Evolutionary conservation across 1,140 invertebrate species (phyloP), one percentile per base, ranked within the genome.

Genomic region (Odontomachus brunneus): DNA sequence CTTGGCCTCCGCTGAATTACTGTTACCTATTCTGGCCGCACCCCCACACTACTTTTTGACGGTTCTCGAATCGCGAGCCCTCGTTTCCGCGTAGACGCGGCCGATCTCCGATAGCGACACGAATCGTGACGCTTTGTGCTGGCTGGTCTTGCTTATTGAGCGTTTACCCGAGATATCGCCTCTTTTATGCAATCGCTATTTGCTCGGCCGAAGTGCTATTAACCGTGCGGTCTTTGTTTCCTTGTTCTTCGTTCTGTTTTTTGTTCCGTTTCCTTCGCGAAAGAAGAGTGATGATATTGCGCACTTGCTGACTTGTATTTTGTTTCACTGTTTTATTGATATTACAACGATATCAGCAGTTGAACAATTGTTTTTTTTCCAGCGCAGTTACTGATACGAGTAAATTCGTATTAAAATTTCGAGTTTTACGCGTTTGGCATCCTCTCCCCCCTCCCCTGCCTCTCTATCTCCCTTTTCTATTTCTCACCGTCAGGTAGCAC

Each of bases 1-100:
- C 86, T 76, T 74, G 69, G 84, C 76, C 80, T 53, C 76, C 29
- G 80, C 84, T 84, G 82, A 88, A 89, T 89, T 80, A 84, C 84
- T 82, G 71, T 83, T 78, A 82, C 67, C 86, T 60, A 51, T 29
- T 69, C 51, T 26, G 75, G 38, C 51, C 24, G 29, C 60, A 57
- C 29, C 62, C 62, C 62, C 51, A 14, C 33, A 57, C 12, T 29
- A 17, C 38, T 33, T 67, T 55, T 76, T 48, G 24, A 51, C 3
- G 15, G 73, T 73, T 73, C 53, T 73, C 71, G 14, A 63, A 51
- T 0, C 44, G 14, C 59, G 51, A 1, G 59, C 12, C 3, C 19
- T 19, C 44, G 24, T 55, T 78, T 78, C 62, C 62, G 74, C 44
- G 9, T 24, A 49, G n/a, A 26, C 11, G 33, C 11, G 63, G 38